Conservation (phyloP, 2,113 vertebrate genomes). For the Lanius ludovicianus region DNA sequence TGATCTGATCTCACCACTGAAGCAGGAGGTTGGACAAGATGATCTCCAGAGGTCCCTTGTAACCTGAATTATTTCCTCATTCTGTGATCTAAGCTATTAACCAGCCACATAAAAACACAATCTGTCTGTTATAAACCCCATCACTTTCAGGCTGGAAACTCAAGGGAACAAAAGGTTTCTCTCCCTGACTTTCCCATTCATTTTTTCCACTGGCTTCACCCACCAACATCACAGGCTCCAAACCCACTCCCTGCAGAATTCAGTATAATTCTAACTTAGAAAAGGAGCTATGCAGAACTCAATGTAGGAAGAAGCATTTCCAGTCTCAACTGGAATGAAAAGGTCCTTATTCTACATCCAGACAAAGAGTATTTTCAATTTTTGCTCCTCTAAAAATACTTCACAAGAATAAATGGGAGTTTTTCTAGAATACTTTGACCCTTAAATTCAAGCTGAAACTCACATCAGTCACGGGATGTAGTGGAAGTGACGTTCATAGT, state of each 20-base stretch:
- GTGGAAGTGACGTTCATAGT: not conserved
- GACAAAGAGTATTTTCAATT: not conserved
- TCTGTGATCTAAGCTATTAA: not conserved
- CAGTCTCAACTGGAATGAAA: not conserved
- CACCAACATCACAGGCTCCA: not conserved
- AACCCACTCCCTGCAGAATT: not conserved
- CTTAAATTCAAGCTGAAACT: not conserved
- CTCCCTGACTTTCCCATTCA: not conserved
- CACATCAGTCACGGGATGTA: not conserved
- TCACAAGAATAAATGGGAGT: not conserved
- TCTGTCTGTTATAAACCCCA: not conserved
- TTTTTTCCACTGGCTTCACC: not conserved
- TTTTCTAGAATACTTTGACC: not conserved
- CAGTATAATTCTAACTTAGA: not conserved
- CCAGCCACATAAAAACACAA: not conserved
- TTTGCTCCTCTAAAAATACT: not conserved
- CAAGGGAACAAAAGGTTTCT: not conserved
- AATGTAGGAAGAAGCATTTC: not conserved
- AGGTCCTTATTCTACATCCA: not conserved
- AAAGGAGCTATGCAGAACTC: not conserved
- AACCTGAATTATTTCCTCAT: not conserved
- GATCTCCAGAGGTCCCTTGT: not conserved
- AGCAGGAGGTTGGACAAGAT: not conserved
- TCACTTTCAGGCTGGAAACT: not conserved
- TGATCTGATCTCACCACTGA: not conserved